Percentiles rank a stretch among this genome's conserved stretches.
Evolutionary conservation across 2,888 invertebrate species (phyloP).

Genomic region (Diplazon laetatorius): DNA sequence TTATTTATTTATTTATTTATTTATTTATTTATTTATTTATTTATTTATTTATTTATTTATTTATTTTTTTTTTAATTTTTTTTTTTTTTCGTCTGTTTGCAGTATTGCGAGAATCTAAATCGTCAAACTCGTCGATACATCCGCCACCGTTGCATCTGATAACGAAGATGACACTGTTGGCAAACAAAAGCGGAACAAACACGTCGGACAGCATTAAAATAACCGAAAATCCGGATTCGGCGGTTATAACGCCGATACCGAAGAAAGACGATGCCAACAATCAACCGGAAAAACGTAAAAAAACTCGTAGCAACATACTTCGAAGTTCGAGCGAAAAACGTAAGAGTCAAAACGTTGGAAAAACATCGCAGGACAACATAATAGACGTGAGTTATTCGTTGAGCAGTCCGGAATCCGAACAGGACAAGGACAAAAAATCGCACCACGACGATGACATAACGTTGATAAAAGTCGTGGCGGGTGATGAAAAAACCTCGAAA

Average conservation of each 20-base stretch:
- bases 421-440: constrained; percentile 78
- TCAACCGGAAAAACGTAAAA: constrained; percentile 77
- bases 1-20: too few relatives aligned
- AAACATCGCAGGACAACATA: constrained; percentile 75
- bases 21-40: too few relatives aligned
- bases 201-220: constrained; percentile 79
- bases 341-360: constrained; percentile 75
- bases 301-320: constrained; percentile 79
- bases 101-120: constrained; percentile 81
- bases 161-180: constrained; percentile 78
- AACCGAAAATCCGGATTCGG: constrained; percentile 81
- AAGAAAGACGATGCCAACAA: constrained; percentile 74
- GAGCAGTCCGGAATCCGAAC: constrained; percentile 78
- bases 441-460: constrained; percentile 81
- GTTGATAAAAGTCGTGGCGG: constrained; percentile 79
- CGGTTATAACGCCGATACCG: constrained; percentile 81
- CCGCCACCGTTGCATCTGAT: constrained; percentile 81
- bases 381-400: constrained; percentile 75
- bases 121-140: constrained; percentile 77
- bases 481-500: constrained; percentile 75
- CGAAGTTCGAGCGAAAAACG: constrained; percentile 77
- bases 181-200: constrained; percentile 74
- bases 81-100: constrained; percentile 50
- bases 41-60: too few relatives aligned
- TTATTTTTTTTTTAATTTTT: not conserved